Evolutionary conservation across 2,888 invertebrate species (phyloP).

Genomic region (Mechanitis mazaeus): DNA sequence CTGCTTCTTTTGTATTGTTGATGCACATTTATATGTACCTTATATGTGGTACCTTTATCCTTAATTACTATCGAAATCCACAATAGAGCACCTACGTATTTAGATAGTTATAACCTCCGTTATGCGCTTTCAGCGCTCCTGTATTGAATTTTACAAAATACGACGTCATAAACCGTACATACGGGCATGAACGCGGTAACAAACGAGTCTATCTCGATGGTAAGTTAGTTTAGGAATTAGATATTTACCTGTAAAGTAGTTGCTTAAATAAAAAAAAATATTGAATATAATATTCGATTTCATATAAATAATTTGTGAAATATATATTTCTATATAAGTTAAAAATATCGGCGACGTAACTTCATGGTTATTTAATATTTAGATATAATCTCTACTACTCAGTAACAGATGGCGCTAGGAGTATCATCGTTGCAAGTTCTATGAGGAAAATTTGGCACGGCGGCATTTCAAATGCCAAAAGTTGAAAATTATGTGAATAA

Average conservation of each 20-base stretch:
- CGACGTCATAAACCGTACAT: slow-evolving; percentile 37
- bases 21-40: no score
- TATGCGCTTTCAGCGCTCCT: slow-evolving; percentile 34
- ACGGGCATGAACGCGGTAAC: slow-evolving; percentile 15
- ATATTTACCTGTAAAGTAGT: background rate
- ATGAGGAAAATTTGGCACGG: background rate
- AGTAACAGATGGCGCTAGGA: slow-evolving; percentile 40
- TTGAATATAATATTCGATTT: background rate
- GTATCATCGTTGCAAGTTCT: slow-evolving; percentile 6
- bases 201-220: slow-evolving; percentile 8
- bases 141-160: slow-evolving; percentile 60
- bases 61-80: no score
- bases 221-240: background rate
- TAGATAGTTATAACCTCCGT: background rate
- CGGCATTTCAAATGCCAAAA: no score
- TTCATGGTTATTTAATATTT: slow-evolving; percentile 1
- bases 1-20: no score
- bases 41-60: no score
- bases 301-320: background rate
- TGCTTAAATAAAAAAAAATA: no score
- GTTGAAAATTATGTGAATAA: no score
- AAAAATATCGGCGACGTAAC: background rate
- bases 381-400: slow-evolving; percentile 30
- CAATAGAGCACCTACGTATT: no score
- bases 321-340: no score